These are phyloP conservation scores for Poeciliopsis gracilis DNA, from an alignment of 2,797 vertebrate genomes.

Conservation along the genomic window DNA sequence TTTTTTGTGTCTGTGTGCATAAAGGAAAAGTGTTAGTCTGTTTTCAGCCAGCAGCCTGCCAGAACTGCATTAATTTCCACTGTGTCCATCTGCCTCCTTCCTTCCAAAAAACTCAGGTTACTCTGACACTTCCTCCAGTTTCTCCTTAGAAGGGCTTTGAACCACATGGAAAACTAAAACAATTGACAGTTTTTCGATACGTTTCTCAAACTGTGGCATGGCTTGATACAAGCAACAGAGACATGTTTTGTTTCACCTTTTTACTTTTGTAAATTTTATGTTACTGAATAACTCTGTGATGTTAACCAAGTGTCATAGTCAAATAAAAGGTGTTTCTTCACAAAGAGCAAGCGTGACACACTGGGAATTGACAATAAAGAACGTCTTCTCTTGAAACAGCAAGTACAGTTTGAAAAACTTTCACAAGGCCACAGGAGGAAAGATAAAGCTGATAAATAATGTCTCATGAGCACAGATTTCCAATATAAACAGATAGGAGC, in stretches of 20 bases:
- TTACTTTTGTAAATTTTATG: neutral
- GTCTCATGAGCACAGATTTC: conserved; percentile 43
- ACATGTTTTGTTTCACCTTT: neutral
- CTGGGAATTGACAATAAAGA: neutral
- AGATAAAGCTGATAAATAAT: conserved; percentile 35
- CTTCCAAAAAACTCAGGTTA: neutral
- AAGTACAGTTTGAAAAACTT: conserved; percentile 33
- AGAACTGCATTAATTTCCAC: neutral
- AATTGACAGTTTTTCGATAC: neutral
- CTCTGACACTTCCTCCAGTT: neutral
- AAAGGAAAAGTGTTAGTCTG: neutral
- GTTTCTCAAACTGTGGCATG: neutral
- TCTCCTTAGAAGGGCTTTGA: neutral
- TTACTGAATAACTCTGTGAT: neutral
- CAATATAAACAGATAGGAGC: conserved; percentile 24
- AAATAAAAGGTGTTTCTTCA: neutral
- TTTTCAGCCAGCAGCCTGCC: neutral
- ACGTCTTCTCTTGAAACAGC: conserved; percentile 15
- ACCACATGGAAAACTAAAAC: neutral
- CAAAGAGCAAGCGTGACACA: neutral
- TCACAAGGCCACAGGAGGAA: conserved; percentile 30
- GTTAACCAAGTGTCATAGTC: neutral
- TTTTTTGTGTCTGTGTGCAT: too few species aligned
- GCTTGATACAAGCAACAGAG: neutral
- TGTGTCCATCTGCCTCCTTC: neutral